Evolutionary conservation across 2,888 invertebrate genomes (phyloP), one percentile per base, ranked within the genome.

Genomic region (Chirona hameri): DNA sequence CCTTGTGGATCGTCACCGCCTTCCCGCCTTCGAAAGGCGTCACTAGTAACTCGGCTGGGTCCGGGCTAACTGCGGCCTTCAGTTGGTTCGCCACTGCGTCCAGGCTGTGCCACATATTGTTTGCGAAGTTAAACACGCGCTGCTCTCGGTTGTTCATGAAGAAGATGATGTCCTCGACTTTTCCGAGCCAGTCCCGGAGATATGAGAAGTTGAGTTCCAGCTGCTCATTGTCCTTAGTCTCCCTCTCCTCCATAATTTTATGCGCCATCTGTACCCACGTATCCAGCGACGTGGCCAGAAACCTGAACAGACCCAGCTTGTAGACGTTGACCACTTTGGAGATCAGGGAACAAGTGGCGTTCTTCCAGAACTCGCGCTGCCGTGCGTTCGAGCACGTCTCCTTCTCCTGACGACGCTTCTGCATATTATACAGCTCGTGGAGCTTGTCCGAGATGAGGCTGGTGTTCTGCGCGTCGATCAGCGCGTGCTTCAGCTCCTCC

Each of bases 211-310:
- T 76, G 10, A 76, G 46, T 24, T 76, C 27, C 10, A 46, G 7
- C 76, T 76, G 76, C n/a, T 76, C 76, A 46, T 76, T 76, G 76
- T 76, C 76, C 18, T 76, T 76, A 46, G 46, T 76, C n/a, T 76
- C 76, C 39, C 76, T 18, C 76, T 46, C 76, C 46, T 39, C 76
- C 46, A 76, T 46, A 39, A 76, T 76, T 12, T 76, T 76, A 24
- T 46, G 39, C 9, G 46, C 76, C 24, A 76, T 9, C 18, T 46
- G 46, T 21, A 31, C 76, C 76, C 76, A 76, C 15, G 76, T 76
- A 24, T 76, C 76, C 46, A 76, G 24, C 4, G 76, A 39, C 12
- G 76, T 76, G 10, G 76, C 76, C 46, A 76, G 39, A 12, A 76
- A 76, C 24, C 76, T 21, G 76, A 76, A 76, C 39, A 76, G 46